A percentile compares a stretch with the other conserved stretches of the same genome.
These are phyloP conservation scores for Aleiodes sp. DNA, from an alignment of 1,140 invertebrate species.

Conservation along the genomic window DNA sequence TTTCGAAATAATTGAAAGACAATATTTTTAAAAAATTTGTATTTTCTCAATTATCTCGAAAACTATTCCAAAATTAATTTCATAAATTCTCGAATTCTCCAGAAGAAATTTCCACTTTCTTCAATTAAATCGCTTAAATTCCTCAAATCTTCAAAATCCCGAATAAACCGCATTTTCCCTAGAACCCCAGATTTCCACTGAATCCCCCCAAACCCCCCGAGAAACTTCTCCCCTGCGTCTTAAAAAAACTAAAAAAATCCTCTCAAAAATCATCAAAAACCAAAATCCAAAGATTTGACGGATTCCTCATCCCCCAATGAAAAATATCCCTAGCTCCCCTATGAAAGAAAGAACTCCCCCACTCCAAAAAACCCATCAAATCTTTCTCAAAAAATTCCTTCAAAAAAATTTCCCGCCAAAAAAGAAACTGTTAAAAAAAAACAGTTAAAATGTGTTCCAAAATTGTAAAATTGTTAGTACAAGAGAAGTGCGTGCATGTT, in stretches of 20 bases:
- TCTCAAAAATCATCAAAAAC: not conserved
- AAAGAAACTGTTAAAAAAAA: not conserved
- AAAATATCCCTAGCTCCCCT: constrained; percentile 1
- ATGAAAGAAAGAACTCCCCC: no score
- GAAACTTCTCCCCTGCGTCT: not conserved
- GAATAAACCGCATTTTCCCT: no score
- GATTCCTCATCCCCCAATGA: not conserved
- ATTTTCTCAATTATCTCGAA: no score
- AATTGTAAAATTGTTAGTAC: constrained; percentile 53
- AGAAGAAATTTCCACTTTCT: no score
- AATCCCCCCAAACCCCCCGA: not conserved
- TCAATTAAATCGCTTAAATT: no score
- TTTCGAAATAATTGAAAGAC: no score
- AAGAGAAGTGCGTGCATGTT: constrained; percentile 63
- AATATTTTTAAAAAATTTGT: no score
- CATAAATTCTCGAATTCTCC: no score
- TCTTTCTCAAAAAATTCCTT: not conserved
- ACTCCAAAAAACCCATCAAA: not conserved
- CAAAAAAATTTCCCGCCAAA: not conserved
- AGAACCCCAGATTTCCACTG: no score
- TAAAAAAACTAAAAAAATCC: no score
- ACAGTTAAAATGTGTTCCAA: not conserved
- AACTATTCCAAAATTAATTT: no score
- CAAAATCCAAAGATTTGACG: not conserved
- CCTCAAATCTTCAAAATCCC: no score